Percentiles rank a stretch among this genome's conserved stretches.
Conservation (phyloP, 2,113 vertebrate species). For the Hippotragus niger region DNA sequence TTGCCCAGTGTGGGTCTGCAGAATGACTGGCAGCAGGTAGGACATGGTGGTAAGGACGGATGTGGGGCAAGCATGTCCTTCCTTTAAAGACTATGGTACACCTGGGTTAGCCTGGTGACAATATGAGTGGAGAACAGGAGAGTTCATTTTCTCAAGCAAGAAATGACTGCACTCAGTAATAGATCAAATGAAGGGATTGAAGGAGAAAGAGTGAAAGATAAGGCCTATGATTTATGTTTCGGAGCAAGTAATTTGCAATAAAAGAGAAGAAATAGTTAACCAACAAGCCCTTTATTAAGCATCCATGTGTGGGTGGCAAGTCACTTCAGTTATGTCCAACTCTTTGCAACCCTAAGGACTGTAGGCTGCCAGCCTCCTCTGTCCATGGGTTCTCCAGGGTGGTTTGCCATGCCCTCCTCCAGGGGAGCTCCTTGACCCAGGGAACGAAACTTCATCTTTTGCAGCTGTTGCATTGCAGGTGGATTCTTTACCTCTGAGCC, state of each 20-base stretch:
- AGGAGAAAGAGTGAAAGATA: background rate
- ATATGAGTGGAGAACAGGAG: background rate
- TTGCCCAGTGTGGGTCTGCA: background rate
- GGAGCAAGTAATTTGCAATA: background rate
- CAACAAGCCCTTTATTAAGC: background rate
- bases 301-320: background rate
- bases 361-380: background rate
- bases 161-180: background rate
- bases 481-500: background rate
- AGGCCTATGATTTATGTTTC: background rate
- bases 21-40: background rate
- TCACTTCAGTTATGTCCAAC: background rate
- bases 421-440: background rate
- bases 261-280: background rate
- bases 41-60: no score
- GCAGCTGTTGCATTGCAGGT: background rate
- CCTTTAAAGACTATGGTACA: background rate
- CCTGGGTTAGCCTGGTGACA: background rate
- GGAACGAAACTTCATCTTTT: background rate
- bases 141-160: background rate
- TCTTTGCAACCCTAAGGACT: background rate
- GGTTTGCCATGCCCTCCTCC: background rate
- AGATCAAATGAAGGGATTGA: background rate
- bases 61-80: rapidly evolving
- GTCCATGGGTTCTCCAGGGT: background rate